Base-by-base conservation (phyloP, 2,888 invertebrate genomes). In the Linnaemya tessellans region DNA sequence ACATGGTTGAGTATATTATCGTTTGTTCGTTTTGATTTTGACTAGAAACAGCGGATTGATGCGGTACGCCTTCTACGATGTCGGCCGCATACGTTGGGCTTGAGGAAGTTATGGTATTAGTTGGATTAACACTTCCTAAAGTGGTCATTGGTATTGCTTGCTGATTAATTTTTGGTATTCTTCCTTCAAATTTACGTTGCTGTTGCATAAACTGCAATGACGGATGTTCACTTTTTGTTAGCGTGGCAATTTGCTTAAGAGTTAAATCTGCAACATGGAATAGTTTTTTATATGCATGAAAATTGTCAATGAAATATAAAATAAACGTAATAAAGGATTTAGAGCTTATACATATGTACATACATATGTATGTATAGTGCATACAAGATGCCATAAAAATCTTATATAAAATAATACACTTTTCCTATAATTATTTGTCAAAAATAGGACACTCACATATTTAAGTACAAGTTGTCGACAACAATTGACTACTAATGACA, bases 181-280 rank as follows among this genome's bases (percentile, higher is more conserved):
- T 92, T 41, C 92, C 92, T 86, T 92, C 92, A 83, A 92, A 92
- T 89, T 92, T 92, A 51, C 92, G 91, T 18, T 89, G 87, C 70
- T 90, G 90, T 88, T 90, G 91, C 87, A 91, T 90, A 68, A 92
- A 91, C 83, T 90, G 90, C 85, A 92, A 88, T 81, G 90, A 88
- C 41, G 90, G 91, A 88, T 90, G 89, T 71, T 89, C 89, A 84
- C 87, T 83, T 80, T 83, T 71, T 77, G 79, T 77, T 79, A 81
- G 54, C 80, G 86, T 84, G 30, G 82, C 22, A 86, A 75, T 67
- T 35, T 84, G 56, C 46, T 79, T 79, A 51, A 73, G 25, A 73
- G 62, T 56, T 68, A 58, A 84, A 79, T 83, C 81, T 81, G 84
- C 18, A 85, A 85, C 38, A 43, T 70, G 43, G 20, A 81, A 68